Evolutionary conservation across 2,888 invertebrate species (phyloP).

Genomic region (Acholoe squamosa): DNA sequence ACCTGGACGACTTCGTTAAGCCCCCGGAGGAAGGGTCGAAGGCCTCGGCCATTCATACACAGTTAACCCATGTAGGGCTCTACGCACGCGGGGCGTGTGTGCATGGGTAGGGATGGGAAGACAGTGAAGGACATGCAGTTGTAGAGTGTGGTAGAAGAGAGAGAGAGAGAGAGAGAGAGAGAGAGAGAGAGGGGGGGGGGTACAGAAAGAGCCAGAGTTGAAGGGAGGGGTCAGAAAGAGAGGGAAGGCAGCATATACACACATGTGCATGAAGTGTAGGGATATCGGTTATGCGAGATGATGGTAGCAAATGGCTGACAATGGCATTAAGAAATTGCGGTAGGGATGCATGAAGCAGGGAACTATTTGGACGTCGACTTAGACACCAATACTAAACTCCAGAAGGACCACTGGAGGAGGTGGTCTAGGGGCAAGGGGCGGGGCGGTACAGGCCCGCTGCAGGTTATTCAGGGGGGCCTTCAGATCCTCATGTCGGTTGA

Average conservation of each 20-base stretch:
- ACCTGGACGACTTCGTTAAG: slow-evolving; percentile 33
- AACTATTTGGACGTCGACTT: too few species aligned
- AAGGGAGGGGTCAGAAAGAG: not conserved
- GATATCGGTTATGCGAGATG: not conserved
- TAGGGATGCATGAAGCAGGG: not conserved
- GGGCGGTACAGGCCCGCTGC: slow-evolving; percentile 6
- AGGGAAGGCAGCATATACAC: not conserved
- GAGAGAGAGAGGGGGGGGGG: not conserved
- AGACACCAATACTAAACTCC: too few species aligned
- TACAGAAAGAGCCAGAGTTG: not conserved
- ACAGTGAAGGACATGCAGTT: not conserved
- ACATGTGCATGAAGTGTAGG: too few species aligned
- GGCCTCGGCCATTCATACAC: not conserved
- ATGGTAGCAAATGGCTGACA: too few species aligned
- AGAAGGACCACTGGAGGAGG: too few species aligned
- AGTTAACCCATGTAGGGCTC: not conserved
- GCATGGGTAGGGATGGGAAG: not conserved
- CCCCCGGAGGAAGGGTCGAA: not conserved
- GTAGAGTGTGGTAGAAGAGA: not conserved
- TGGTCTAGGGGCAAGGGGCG: not conserved
- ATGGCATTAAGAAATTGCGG: not conserved
- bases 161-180: not conserved
- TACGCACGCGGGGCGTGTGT: not conserved
- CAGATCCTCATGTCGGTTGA: not conserved
- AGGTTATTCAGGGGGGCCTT: slow-evolving; percentile 17